phyloP scores from a whole-genome alignment of 2,888 invertebrate genomes.

The Aphodius sticticus region DNA sequence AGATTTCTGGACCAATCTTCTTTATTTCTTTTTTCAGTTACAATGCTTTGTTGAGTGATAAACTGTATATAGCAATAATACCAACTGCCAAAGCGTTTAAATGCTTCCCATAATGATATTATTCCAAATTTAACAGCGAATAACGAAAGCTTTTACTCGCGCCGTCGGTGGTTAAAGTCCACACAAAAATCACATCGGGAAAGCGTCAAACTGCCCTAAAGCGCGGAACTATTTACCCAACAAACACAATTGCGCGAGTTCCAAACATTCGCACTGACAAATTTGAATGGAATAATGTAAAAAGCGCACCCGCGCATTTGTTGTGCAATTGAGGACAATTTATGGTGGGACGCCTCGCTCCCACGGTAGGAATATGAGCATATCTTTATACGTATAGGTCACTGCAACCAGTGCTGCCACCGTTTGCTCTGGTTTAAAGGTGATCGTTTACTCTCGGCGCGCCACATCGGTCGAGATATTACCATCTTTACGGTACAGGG shows the following conservation, averaged over 20 bases:
- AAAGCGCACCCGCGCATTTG: not conserved
- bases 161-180: not conserved
- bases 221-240: not conserved
- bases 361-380: not conserved
- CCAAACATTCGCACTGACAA: not conserved
- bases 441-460: not conserved
- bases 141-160: no score
- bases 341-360: not conserved
- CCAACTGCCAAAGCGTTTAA: no score
- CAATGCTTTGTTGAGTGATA: no score
- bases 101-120: no score
- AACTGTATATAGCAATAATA: no score
- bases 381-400: not conserved
- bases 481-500: not conserved
- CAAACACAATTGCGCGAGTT: not conserved
- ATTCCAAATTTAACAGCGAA: no score
- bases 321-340: slow-evolving; percentile 4
- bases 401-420: slow-evolving; percentile 4
- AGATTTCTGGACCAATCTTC: no score
- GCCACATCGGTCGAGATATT: not conserved
- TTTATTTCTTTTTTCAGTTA: no score
- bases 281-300: not conserved
- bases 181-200: not conserved
- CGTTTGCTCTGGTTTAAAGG: not conserved
- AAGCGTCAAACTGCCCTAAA: not conserved